Percentiles rank a stretch among this genome's conserved stretches.
phyloP scores from a whole-genome alignment of 1,140 invertebrate genomes.

The Procambarus virginalis region DNA sequence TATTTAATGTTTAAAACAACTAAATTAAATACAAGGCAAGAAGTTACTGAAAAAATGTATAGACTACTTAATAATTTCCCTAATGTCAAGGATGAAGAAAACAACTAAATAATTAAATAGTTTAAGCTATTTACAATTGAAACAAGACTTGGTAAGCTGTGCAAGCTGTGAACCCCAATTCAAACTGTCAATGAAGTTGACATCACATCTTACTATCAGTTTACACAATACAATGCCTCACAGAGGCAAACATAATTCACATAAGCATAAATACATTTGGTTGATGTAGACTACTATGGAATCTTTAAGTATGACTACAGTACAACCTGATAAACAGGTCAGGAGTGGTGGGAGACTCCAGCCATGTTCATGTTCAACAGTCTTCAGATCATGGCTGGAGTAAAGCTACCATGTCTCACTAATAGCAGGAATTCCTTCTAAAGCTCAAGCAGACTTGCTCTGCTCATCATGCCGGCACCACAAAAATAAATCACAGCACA shows the following conservation, averaged over 20 bases:
- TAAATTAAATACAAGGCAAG: too few species aligned
- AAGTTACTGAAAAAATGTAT: too few species aligned
- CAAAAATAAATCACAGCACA: constrained; percentile 13
- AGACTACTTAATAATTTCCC: too few species aligned
- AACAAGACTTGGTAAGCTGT: background rate
- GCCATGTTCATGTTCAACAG: background rate
- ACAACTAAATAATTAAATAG: background rate
- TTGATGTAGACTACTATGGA: constrained; percentile 5
- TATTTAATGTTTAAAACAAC: too few species aligned
- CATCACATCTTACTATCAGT: background rate
- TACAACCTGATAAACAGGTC: background rate
- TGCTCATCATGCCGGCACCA: background rate
- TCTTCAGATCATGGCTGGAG: background rate
- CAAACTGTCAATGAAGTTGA: background rate
- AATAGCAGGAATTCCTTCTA: background rate
- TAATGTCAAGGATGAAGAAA: background rate
- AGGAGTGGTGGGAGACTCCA: background rate
- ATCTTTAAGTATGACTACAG: background rate
- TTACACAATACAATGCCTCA: background rate
- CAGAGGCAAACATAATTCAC: background rate
- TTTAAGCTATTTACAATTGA: constrained; percentile 8
- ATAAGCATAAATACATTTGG: constrained; percentile 8
- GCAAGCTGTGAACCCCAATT: background rate
- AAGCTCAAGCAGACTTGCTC: constrained; percentile 10
- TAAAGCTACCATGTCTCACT: background rate